Evolutionary conservation across 2,888 invertebrate species (phyloP).

Genomic region (Epirrhoe alternata): DNA sequence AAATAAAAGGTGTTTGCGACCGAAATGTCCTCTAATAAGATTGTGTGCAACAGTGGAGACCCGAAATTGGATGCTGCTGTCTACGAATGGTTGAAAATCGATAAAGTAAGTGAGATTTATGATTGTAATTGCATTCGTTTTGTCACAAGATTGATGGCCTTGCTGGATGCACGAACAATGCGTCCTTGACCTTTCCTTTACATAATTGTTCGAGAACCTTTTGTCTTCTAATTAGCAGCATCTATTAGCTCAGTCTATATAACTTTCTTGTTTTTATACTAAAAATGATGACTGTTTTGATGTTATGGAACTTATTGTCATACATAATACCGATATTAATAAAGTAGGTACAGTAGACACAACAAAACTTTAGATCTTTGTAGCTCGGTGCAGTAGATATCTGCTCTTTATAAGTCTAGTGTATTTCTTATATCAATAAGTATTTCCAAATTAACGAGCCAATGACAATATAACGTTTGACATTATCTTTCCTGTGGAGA

Average conservation of each 20-base stretch:
- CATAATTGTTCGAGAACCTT: neutral
- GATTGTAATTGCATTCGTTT: neutral
- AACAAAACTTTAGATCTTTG: too few species aligned
- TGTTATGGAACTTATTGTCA: too few species aligned
- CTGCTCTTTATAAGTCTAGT: too few species aligned
- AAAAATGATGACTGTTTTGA: too few species aligned
- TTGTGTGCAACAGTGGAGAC: constrained; percentile 77
- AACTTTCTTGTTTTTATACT: neutral
- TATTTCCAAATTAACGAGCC: too few species aligned
- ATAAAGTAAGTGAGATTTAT: constrained; percentile 82
- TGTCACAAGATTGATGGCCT: constrained; percentile 28
- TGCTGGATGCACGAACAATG: constrained; percentile 9
- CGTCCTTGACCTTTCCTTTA: constrained; percentile 15
- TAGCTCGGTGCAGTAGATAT: too few species aligned
- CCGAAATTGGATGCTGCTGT: constrained; percentile 87
- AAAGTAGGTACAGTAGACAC: too few species aligned
- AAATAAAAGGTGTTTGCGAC: neutral
- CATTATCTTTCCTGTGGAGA: too few species aligned
- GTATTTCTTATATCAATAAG: too few species aligned
- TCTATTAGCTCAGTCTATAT: neutral
- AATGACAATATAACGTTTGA: too few species aligned
- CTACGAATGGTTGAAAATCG: constrained; percentile 90
- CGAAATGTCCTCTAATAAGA: constrained; percentile 34
- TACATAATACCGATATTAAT: too few species aligned
- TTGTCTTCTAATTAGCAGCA: neutral